A percentile compares a stretch with the other conserved stretches of the same genome.
These are phyloP conservation scores for Eugnorisma glareosa DNA, from an alignment of 2,888 invertebrate genomes.

Conservation along the genomic window DNA sequence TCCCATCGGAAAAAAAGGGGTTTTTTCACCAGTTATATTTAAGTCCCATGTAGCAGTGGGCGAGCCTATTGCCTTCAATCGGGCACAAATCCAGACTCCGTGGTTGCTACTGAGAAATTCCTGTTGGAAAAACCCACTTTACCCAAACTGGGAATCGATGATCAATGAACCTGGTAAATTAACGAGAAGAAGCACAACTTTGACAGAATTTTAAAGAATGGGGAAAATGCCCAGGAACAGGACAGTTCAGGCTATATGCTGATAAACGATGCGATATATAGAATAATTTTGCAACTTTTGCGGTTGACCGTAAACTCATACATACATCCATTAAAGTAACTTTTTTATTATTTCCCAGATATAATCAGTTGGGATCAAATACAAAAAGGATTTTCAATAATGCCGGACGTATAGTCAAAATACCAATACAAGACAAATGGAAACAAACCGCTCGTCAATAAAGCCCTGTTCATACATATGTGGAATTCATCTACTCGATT, in stretches of 20 bases:
- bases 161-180: neutral
- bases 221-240: neutral
- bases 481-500: neutral
- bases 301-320: neutral
- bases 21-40: no score
- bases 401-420: neutral
- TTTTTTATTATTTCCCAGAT: neutral
- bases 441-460: conserved; percentile 6
- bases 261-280: neutral
- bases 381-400: conserved; percentile 4
- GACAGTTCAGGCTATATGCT: neutral
- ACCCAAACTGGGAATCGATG: no score
- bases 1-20: no score
- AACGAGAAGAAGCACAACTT: neutral
- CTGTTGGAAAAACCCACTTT: no score
- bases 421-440: conserved; percentile 7
- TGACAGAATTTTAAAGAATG: neutral
- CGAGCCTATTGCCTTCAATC: no score
- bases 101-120: no score
- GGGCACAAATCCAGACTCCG: no score
- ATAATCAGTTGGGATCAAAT: neutral
- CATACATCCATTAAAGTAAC: no score
- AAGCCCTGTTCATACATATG: neutral
- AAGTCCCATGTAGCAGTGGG: no score
- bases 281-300: neutral